Percentiles rank a stretch among this genome's conserved stretches.
Conservation (phyloP, 1,140 invertebrate species). For the Psilanteris sp. region DNA sequence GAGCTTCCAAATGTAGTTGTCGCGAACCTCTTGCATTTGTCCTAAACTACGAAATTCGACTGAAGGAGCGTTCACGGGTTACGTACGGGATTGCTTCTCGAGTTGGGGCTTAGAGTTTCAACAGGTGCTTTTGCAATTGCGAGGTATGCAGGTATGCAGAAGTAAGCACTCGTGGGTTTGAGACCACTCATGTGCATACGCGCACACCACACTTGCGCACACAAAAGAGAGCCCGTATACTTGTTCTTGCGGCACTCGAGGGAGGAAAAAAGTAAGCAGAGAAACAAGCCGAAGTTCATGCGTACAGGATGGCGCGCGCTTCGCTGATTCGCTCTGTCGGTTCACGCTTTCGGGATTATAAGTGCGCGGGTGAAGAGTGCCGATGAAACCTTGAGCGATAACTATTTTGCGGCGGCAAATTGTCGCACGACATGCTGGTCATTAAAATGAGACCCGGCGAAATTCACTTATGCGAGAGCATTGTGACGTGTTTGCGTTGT, state of each 20-base stretch:
- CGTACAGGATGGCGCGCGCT: slow-evolving; percentile 26
- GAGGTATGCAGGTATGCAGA: slow-evolving; percentile 75
- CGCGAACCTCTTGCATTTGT: slow-evolving; percentile 33
- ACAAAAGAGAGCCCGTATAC: slow-evolving; percentile 73
- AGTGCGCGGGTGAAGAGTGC: slow-evolving; percentile 45
- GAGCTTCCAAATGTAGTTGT: background rate
- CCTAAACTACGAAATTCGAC: slow-evolving; percentile 28
- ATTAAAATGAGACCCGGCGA: slow-evolving; percentile 40
- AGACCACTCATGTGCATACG: slow-evolving; percentile 70
- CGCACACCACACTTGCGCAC: slow-evolving; percentile 67
- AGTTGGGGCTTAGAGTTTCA: slow-evolving; percentile 67
- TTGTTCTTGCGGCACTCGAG: slow-evolving; percentile 69
- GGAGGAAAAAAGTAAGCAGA: slow-evolving; percentile 57
- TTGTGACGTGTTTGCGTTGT: slow-evolving; percentile 42
- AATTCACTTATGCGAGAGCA: slow-evolving; percentile 29
- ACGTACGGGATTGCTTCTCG: slow-evolving; percentile 41
- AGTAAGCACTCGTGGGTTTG: slow-evolving; percentile 72
- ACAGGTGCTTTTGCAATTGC: slow-evolving; percentile 73
- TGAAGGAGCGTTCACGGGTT: slow-evolving; percentile 32
- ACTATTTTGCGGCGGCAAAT: slow-evolving; percentile 54
- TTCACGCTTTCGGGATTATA: slow-evolving; percentile 42
- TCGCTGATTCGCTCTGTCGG: slow-evolving; percentile 32
- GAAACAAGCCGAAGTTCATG: slow-evolving; percentile 23
- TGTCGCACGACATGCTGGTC: slow-evolving; percentile 58
- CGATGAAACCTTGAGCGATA: slow-evolving; percentile 21